phyloP scores from a whole-genome alignment of 2,113 vertebrate species.

The Prolemur simus region DNA sequence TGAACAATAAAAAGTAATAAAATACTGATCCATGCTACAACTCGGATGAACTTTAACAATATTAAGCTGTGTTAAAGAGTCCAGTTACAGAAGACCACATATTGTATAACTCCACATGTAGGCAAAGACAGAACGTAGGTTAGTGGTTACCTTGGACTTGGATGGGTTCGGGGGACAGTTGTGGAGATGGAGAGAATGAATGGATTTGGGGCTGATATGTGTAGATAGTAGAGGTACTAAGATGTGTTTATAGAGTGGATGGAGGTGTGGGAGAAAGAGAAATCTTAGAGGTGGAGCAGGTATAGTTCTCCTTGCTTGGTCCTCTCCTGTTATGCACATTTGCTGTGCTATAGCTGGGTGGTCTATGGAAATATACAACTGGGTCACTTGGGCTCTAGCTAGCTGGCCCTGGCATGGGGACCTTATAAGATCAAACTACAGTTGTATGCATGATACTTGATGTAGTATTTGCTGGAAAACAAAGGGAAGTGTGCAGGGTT shows the following conservation, averaged over 20 bases:
- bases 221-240: not conserved
- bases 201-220: not conserved
- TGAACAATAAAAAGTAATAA: not conserved
- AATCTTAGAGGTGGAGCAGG: not conserved
- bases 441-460: not conserved
- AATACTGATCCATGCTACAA: not conserved
- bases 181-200: not conserved
- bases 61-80: not conserved
- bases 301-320: not conserved
- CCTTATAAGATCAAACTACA: not conserved
- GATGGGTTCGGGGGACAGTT: not conserved
- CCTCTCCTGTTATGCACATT: not conserved
- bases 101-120: not conserved
- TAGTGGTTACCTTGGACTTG: not conserved
- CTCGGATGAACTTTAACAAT: not conserved
- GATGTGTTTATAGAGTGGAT: not conserved
- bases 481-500: not conserved
- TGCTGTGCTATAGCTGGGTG: not conserved
- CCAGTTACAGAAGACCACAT: not conserved
- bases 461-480: slow-evolving; percentile 31
- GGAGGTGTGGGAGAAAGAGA: not conserved
- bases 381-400: not conserved
- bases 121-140: not conserved
- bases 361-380: not conserved
- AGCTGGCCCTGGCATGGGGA: not conserved